These are phyloP conservation scores for Macrosiphum euphorbiae DNA, from an alignment of 2,888 invertebrate genomes.

Conservation along the genomic window DNA sequence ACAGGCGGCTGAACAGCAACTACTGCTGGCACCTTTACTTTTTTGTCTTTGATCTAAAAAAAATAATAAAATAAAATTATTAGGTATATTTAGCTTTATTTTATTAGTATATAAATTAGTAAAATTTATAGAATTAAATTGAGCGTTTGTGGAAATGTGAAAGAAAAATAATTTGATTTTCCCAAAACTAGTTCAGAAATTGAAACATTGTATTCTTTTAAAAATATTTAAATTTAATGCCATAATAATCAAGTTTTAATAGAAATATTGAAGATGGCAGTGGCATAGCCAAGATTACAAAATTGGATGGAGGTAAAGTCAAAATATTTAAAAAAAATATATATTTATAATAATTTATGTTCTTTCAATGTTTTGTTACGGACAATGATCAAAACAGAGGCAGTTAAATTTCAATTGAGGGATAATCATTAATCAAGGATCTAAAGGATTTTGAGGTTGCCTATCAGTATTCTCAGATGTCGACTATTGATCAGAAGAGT, in stretches of 20 bases:
- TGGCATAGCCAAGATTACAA: too few species aligned
- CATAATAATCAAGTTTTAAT: neutral
- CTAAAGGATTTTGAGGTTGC: neutral
- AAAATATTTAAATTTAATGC: neutral
- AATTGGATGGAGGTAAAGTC: too few species aligned
- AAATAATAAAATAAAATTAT: constrained; percentile 65
- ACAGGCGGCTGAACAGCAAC: constrained; percentile 94
- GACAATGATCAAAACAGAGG: neutral
- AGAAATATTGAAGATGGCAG: neutral
- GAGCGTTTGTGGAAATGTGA: neutral
- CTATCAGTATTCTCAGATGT: neutral
- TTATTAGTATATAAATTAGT: neutral
- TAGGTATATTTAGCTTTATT: neutral
- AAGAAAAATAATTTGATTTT: neutral
- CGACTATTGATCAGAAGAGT: neutral
- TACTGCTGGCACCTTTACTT: constrained; percentile 94
- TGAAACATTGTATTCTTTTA: neutral
- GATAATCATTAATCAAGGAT: constrained; percentile 23
- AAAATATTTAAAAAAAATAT: too few species aligned
- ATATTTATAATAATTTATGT: too few species aligned
- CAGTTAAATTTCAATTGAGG: neutral
- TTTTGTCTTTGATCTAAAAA: constrained; percentile 93
- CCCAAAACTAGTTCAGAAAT: neutral
- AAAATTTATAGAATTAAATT: neutral
- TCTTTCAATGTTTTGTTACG: too few species aligned